Conservation (phyloP, 2,113 vertebrate genomes). For the Rhinogobius similis region DNA sequence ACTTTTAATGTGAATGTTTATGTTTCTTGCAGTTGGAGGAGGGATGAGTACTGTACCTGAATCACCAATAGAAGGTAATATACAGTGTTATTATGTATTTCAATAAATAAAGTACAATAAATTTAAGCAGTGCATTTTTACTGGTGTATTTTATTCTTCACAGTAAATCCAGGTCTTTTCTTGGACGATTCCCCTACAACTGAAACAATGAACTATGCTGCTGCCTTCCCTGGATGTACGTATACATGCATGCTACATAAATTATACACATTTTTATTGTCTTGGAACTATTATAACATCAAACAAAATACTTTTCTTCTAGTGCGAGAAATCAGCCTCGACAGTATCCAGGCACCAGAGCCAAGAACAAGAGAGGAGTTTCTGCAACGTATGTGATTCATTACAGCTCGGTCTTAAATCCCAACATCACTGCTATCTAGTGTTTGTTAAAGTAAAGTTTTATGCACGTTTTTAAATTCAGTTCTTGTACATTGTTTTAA, state of each 20-base stretch:
- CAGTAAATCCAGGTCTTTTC: conserved; percentile 77
- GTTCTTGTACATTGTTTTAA: too few species aligned
- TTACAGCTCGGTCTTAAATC: neutral
- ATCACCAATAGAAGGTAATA: conserved; percentile 61
- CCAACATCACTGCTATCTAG: neutral
- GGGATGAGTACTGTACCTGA: conserved; percentile 55
- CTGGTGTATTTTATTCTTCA: conserved; percentile 1
- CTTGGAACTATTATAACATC: neutral
- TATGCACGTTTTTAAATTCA: too few species aligned
- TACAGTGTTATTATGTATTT: neutral
- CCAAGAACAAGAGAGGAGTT: conserved; percentile 77
- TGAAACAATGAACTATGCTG: conserved; percentile 16
- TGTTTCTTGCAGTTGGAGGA: conserved; percentile 42
- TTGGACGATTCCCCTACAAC: conserved; percentile 70
- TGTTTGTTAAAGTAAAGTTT: neutral
- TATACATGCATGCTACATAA: neutral
- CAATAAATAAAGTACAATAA: too few species aligned
- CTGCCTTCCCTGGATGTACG: conserved; percentile 69
- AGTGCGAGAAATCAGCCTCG: conserved; percentile 78
- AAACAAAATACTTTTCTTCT: conserved; percentile 5
- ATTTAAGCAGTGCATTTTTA: neutral
- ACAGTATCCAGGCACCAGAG: conserved; percentile 76
- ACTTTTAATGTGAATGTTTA: too few species aligned
- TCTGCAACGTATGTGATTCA: conserved; percentile 77
- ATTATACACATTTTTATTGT: neutral